A percentile compares a stretch with the other conserved stretches of the same genome.
These are phyloP conservation scores for Serinus canaria DNA, from an alignment of 2,113 vertebrate species.

Conservation along the genomic window DNA sequence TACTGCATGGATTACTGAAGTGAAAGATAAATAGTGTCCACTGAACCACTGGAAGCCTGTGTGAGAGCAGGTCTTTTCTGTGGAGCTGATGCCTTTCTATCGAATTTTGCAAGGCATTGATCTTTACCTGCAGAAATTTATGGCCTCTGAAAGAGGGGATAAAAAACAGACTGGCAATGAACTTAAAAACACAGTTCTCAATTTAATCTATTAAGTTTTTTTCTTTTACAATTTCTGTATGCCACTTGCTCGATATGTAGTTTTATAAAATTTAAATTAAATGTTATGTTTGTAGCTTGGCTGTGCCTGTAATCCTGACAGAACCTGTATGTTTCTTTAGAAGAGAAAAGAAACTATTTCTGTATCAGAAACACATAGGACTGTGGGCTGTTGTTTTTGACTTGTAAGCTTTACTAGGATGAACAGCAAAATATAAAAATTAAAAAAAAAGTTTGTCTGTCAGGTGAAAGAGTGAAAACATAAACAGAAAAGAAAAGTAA, in stretches of 20 bases:
- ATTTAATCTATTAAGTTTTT: not conserved
- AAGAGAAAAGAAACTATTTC: not conserved
- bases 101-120: not conserved
- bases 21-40: not conserved
- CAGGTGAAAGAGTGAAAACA: not conserved
- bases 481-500: not conserved
- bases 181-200: not conserved
- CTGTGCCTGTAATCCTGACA: not conserved
- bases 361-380: not conserved
- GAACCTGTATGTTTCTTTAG: not conserved
- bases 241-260: not conserved
- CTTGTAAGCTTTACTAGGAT: not conserved
- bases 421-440: not conserved
- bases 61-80: not conserved
- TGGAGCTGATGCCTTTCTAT: not conserved
- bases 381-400: not conserved
- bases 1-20: not conserved
- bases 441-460: not conserved
- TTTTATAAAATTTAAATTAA: constrained; percentile 2
- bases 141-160: not conserved
- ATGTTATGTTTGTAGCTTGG: not conserved
- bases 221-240: not conserved
- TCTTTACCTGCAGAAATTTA: constrained; percentile 3
- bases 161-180: not conserved
- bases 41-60: not conserved